Percentiles rank a stretch among this genome's conserved stretches.
Evolutionary conservation across 1,140 invertebrate genomes (phyloP).

Genomic region (Euwallacea fornicatus): DNA sequence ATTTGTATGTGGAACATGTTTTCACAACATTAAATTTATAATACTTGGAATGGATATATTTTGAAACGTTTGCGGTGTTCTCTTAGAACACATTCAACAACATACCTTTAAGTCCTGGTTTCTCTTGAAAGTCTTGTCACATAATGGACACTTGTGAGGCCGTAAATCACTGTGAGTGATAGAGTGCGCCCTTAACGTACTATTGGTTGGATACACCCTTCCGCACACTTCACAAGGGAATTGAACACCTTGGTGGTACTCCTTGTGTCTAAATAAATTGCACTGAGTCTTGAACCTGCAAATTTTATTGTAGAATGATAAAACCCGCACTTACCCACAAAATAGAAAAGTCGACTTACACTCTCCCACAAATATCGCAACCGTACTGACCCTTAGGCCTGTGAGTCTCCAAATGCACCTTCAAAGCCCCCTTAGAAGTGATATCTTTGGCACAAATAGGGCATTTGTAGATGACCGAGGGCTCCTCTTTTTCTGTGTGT

Average conservation of each 20-base stretch:
- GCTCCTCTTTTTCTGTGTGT: not conserved
- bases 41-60: no score
- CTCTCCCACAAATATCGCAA: conserved; percentile 69
- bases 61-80: no score
- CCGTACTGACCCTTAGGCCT: conserved; percentile 64
- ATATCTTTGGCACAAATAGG: conserved; percentile 65
- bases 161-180: conserved; percentile 71
- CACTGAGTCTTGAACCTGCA: conserved; percentile 70
- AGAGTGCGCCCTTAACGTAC: conserved; percentile 69
- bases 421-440: conserved; percentile 65
- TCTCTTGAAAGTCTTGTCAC: conserved; percentile 74
- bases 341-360: conserved; percentile 58
- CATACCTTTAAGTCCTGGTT: conserved; percentile 72
- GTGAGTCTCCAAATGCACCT: conserved; percentile 68
- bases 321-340: not conserved
- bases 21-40: not conserved
- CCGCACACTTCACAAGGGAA: conserved; percentile 69
- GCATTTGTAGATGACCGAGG: conserved; percentile 51
- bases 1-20: no score
- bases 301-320: conserved; percentile 20
- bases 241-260: conserved; percentile 65
- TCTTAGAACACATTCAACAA: not conserved
- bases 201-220: conserved; percentile 70
- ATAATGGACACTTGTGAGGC: conserved; percentile 70
- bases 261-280: conserved; percentile 67